phyloP scores from a whole-genome alignment of 2,888 invertebrate genomes.

The Lasioglossum lativentre region DNA sequence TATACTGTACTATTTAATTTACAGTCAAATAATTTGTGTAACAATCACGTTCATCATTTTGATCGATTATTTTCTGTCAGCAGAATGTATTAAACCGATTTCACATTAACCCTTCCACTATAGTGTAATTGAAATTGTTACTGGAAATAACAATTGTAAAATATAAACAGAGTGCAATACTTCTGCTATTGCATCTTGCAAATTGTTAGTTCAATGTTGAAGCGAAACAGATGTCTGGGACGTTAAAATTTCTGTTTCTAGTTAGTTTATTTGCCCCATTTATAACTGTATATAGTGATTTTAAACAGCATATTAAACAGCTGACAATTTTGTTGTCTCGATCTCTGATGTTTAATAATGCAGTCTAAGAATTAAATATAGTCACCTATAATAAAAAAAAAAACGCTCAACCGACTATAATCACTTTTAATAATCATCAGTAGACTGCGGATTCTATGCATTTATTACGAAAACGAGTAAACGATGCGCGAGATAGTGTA shows the following conservation, averaged over 20 bases:
- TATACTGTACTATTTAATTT: neutral
- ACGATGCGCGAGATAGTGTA: neutral
- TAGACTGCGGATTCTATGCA: neutral
- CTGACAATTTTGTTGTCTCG: neutral
- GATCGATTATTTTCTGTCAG: neutral
- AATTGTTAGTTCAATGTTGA: neutral
- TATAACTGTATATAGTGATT: neutral
- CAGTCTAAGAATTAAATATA: neutral
- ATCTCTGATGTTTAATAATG: neutral
- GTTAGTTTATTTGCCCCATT: neutral
- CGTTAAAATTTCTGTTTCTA: neutral
- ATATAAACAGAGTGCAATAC: neutral
- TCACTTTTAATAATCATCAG: neutral
- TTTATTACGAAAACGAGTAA: neutral
- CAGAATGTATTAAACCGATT: neutral
- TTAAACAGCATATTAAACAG: neutral
- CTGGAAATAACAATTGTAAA: neutral
- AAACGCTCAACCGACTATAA: conserved; percentile 2
- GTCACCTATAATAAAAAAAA: neutral
- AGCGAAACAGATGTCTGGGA: neutral
- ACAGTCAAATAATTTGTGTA: neutral
- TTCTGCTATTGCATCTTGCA: neutral
- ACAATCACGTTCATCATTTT: neutral
- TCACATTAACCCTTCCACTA: too few relatives aligned
- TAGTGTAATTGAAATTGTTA: neutral